A percentile compares a stretch with the other conserved stretches of the same genome.
These are phyloP conservation scores for Mythimna albipuncta DNA, from an alignment of 2,888 invertebrate species.

Conservation along the genomic window DNA sequence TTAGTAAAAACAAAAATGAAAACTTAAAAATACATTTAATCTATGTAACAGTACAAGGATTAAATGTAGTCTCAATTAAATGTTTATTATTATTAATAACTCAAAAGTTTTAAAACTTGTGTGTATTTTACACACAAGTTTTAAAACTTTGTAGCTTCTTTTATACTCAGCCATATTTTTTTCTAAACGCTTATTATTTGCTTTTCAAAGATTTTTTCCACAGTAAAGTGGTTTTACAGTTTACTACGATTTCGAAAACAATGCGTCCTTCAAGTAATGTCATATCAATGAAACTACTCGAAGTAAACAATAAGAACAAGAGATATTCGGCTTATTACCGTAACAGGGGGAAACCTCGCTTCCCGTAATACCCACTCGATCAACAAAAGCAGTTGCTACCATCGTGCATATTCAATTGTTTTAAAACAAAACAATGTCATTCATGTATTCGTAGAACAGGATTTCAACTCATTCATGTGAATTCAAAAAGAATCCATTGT, in stretches of 20 bases:
- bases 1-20: no score
- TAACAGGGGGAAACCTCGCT: conserved; percentile 66
- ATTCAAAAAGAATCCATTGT: conserved; percentile 81
- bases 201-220: background rate
- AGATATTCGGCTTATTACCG: conserved; percentile 63
- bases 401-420: conserved; percentile 80
- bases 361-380: conserved; percentile 74
- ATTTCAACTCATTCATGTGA: conserved; percentile 81
- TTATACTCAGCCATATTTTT: no score
- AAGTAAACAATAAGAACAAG: conserved; percentile 55
- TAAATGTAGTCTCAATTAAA: background rate
- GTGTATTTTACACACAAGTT: no score
- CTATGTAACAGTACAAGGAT: no score
- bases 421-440: conserved; percentile 82
- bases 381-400: conserved; percentile 67
- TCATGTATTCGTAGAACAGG: conserved; percentile 83
- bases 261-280: conserved; percentile 30
- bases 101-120: no score
- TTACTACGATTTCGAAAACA: conserved; percentile 31
- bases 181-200: background rate
- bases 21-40: no score
- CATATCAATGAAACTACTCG: conserved; percentile 42
- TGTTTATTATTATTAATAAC: no score
- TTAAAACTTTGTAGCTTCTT: no score
- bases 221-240: conserved; percentile 27